A percentile compares a stretch with the other conserved stretches of the same genome.
phyloP scores from a whole-genome alignment of 2,113 vertebrate species.

The Buteo buteo region DNA sequence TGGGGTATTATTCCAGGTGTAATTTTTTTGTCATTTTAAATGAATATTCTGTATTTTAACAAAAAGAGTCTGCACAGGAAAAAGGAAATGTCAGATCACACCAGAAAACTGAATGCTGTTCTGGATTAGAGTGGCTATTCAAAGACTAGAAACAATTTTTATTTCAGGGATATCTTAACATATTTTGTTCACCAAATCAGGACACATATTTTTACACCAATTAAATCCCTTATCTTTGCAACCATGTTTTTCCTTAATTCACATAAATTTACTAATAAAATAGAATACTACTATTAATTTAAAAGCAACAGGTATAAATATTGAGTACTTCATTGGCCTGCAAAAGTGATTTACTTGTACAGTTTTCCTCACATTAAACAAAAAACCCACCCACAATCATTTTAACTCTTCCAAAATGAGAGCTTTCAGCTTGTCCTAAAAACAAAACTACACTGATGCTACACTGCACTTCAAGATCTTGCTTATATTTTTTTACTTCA shows the following conservation, averaged over 20 bases:
- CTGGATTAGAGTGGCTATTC: background rate
- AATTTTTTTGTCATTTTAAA: background rate
- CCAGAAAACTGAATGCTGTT: background rate
- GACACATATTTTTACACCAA: background rate
- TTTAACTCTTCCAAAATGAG: background rate
- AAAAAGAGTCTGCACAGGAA: background rate
- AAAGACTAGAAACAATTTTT: background rate
- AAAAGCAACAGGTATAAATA: background rate
- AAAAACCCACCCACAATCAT: background rate
- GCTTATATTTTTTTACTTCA: background rate
- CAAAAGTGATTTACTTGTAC: background rate
- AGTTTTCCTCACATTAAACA: background rate
- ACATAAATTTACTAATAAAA: background rate
- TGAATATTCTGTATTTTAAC: constrained; percentile 5
- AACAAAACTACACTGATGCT: background rate
- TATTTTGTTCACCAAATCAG: background rate
- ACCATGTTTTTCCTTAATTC: background rate
- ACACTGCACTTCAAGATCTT: background rate
- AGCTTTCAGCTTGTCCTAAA: background rate
- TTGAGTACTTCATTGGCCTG: background rate
- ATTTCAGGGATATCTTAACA: background rate
- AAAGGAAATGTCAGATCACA: constrained; percentile 35
- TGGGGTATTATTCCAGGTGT: background rate
- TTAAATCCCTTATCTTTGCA: background rate
- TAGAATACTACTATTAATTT: background rate